Evolutionary conservation across 2,888 invertebrate species (phyloP).

Genomic region (Amphipoea lucens): DNA sequence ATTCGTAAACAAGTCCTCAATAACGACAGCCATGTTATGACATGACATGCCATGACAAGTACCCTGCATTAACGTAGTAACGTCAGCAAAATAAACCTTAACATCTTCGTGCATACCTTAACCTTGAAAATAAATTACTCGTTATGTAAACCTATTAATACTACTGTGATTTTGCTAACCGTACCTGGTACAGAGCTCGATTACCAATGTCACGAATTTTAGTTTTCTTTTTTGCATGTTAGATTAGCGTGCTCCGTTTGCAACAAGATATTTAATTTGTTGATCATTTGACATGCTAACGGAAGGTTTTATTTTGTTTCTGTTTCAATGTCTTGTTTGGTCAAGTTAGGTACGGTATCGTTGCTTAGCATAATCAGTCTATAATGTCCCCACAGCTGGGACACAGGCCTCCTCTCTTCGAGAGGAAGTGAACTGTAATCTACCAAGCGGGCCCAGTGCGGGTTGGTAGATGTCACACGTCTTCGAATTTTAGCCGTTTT

Average conservation of each 20-base stretch:
- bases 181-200: conserved; percentile 60
- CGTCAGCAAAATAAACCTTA: conserved; percentile 52
- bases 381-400: background rate
- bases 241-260: conserved; percentile 56
- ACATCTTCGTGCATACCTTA: conserved; percentile 60
- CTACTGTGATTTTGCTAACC: conserved; percentile 49
- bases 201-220: conserved; percentile 56
- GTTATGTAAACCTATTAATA: conserved; percentile 61
- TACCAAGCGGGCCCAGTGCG: too few species aligned
- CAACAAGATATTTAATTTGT: conserved; percentile 52
- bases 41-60: conserved; percentile 29
- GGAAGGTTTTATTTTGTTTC: conserved; percentile 25
- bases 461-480: too few species aligned
- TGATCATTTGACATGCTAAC: conserved; percentile 52
- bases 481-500: too few species aligned
- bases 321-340: conserved; percentile 32
- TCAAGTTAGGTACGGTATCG: background rate
- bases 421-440: too few species aligned
- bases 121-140: conserved; percentile 65
- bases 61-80: conserved; percentile 30
- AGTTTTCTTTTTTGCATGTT: conserved; percentile 50
- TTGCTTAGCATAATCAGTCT: background rate
- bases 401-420: too few species aligned
- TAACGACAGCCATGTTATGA: conserved; percentile 12
- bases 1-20: conserved; percentile 36